phyloP scores from a whole-genome alignment of 1,140 invertebrate genomes.

The Coelopa frigida region DNA sequence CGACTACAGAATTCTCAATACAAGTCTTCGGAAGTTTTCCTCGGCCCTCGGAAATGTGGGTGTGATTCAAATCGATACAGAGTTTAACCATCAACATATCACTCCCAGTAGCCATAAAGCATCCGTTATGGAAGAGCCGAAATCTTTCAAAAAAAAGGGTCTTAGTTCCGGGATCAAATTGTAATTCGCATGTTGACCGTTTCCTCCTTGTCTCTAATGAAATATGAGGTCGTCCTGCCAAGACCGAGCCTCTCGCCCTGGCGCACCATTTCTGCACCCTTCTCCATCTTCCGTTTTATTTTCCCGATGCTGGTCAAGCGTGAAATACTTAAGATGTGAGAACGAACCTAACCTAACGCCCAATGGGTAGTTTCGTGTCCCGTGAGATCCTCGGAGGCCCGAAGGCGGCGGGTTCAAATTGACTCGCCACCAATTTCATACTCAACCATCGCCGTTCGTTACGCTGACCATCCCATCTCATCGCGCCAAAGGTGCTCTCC shows the following conservation, averaged over 20 bases:
- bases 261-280: too few species aligned
- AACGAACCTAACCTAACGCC: slow-evolving; percentile 4
- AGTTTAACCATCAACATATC: too few species aligned
- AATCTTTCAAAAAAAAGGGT: too few species aligned
- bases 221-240: slow-evolving; percentile 15
- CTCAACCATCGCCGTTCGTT: slow-evolving; percentile 7
- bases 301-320: slow-evolving; percentile 8
- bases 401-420: not conserved
- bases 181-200: slow-evolving; percentile 9
- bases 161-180: slow-evolving; percentile 12
- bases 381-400: not conserved
- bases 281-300: too few species aligned
- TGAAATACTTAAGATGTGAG: slow-evolving; percentile 10
- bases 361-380: not conserved
- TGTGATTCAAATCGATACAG: too few species aligned
- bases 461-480: slow-evolving; percentile 10
- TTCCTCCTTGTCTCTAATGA: slow-evolving; percentile 7
- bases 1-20: too few species aligned
- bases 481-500: too few species aligned
- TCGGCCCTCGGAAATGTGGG: too few species aligned
- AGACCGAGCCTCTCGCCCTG: too few species aligned
- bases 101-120: too few species aligned
- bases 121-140: too few species aligned
- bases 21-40: too few species aligned
- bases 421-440: slow-evolving; percentile 8